phyloP scores from a whole-genome alignment of 2,888 invertebrate genomes.

The Zaprionus bogoriensis region DNA sequence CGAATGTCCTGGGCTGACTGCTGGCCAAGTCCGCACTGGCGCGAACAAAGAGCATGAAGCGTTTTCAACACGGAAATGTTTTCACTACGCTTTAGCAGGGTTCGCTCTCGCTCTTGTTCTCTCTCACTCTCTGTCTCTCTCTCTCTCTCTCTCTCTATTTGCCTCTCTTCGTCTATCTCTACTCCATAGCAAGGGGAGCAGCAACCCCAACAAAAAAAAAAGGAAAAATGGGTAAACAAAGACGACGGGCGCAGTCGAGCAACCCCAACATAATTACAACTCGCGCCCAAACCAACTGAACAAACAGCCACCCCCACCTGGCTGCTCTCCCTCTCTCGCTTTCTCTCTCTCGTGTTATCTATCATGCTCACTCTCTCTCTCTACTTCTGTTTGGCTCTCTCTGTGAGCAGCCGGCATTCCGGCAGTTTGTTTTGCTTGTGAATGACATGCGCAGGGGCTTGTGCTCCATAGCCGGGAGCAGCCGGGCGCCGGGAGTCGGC shows the following conservation, averaged over 20 bases:
- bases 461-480: slow-evolving; percentile 59
- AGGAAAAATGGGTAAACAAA: slow-evolving; percentile 58
- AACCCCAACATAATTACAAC: slow-evolving; percentile 58
- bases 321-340: slow-evolving; percentile 2
- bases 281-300: slow-evolving; percentile 1
- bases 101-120: slow-evolving; percentile 34
- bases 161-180: too few species aligned
- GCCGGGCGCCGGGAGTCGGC: too few species aligned
- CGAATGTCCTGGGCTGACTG: slow-evolving; percentile 74
- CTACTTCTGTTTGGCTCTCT: too few species aligned
- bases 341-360: background rate
- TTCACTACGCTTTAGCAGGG: slow-evolving; percentile 38
- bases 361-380: background rate
- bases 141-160: too few species aligned
- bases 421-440: slow-evolving; percentile 45
- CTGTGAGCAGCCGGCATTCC: slow-evolving; percentile 47
- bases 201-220: slow-evolving; percentile 57
- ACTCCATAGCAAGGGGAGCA: slow-evolving; percentile 14
- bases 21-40: slow-evolving; percentile 37
- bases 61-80: slow-evolving; percentile 65
- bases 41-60: slow-evolving; percentile 41
- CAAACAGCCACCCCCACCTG: slow-evolving; percentile 48
- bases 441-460: slow-evolving; percentile 54
- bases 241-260: slow-evolving; percentile 36
- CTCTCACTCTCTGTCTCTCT: background rate